Base-by-base conservation (phyloP, 2,113 vertebrate genomes). In the Sylvilagus bachmani region DNA sequence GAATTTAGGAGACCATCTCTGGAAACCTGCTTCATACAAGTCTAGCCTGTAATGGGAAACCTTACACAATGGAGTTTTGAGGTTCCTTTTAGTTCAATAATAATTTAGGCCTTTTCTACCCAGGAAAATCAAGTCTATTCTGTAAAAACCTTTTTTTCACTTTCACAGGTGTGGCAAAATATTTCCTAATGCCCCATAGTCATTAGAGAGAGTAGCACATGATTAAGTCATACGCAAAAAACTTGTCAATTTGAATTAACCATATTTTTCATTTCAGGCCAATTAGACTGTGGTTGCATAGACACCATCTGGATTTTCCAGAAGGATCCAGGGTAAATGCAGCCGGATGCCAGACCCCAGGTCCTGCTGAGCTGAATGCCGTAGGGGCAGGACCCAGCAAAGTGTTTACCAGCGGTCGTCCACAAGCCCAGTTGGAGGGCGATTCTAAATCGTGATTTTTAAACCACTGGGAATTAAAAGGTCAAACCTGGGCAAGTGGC, bases 41-140 rank as follows among this genome's bases (percentile, higher is more conserved):
- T 55, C 49, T 77, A 33, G 36, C 17, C 81, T 82, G 77, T 95
- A 90, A 90, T 55, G 93, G 86, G 74, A 93, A 92, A 77, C 79
- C 53, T 95, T 74, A 86, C 16, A 74, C 86, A 88, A 81, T 69
- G 78, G 85, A 85, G 73, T 93, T 96, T 77, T 87, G 81, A 95
- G 88, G 27, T 71, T 21, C 27, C 78, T 95, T 88, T 90, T 62
- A 91, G 55, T 90, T 93, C 27, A 85, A 4, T 64, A 51, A 79
- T 78, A 92, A 36, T 85, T 95, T 67, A 94, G 14, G 16, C 12
- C 62, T 90, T 87, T 91, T 81, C 38, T 92, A 12, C 82, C 53
- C 44, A 82, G n/a, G 44, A 74, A 97, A 92, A 91, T 55, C 25
- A 92, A 91, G 58, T n/a, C 8, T 16, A 66, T 21, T 22, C 36